phyloP scores from a whole-genome alignment of 1,140 invertebrate species.

The Drosophila virilis region DNA sequence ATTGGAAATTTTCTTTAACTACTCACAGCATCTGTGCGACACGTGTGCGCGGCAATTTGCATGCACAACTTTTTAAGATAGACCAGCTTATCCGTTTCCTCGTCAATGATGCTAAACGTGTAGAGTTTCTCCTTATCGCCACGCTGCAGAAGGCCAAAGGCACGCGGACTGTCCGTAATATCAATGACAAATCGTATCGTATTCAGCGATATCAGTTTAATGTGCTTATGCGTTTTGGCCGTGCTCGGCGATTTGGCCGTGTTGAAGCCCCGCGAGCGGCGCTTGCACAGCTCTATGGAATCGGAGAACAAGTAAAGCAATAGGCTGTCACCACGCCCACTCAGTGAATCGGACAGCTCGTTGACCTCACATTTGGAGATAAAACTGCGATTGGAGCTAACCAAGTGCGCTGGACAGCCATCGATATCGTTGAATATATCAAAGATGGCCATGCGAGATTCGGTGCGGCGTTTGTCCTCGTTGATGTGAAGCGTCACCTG shows the following conservation, averaged over 20 bases:
- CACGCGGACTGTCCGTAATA: conserved; percentile 92
- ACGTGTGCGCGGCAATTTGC: conserved; percentile 94
- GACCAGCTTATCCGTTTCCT: conserved; percentile 91
- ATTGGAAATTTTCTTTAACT: neutral
- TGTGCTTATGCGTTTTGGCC: conserved; percentile 94
- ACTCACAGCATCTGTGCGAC: conserved; percentile 92
- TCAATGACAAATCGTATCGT: conserved; percentile 96
- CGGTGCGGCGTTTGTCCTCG: conserved; percentile 97
- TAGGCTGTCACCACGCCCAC: conserved; percentile 93
- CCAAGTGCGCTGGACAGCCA: conserved; percentile 95
- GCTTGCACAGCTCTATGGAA: conserved; percentile 96
- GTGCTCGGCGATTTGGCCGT: conserved; percentile 88
- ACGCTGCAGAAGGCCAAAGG: conserved; percentile 94
- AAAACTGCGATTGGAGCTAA: conserved; percentile 96
- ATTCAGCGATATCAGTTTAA: conserved; percentile 93
- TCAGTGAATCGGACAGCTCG: conserved; percentile 93
- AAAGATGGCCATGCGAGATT: conserved; percentile 97
- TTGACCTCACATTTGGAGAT: conserved; percentile 94
- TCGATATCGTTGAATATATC: conserved; percentile 99
- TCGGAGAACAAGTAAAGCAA: conserved; percentile 97
- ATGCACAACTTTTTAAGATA: conserved; percentile 93
- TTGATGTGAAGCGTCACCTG: conserved; percentile 98
- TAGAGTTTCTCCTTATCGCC: conserved; percentile 94
- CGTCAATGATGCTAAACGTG: conserved; percentile 93
- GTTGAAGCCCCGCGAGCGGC: conserved; percentile 91